phyloP scores from a whole-genome alignment of 2,888 invertebrate genomes.

The Drosophila kanekoi region DNA sequence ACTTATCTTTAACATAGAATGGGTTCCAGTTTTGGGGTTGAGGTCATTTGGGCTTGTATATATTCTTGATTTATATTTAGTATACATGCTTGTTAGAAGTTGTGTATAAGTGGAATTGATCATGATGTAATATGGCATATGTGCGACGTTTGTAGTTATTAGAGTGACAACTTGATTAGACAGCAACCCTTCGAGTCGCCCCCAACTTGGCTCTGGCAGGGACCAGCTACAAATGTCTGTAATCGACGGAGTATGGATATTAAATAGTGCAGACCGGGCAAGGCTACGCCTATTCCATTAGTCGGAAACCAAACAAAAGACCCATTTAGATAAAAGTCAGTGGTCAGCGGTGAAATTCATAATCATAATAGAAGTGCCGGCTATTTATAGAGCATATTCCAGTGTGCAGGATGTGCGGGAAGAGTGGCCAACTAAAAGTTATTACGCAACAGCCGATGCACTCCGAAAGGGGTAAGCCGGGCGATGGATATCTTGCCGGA shows the following conservation, averaged over 20 bases:
- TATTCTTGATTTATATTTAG: background rate
- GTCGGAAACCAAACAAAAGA: conserved; percentile 68
- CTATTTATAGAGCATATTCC: conserved; percentile 45
- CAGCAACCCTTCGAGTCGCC: conserved; percentile 29
- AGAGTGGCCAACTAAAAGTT: conserved; percentile 70
- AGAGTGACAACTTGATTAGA: conserved; percentile 69
- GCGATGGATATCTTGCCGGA: conserved; percentile 57
- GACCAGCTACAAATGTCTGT: conserved; percentile 48
- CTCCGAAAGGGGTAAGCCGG: conserved; percentile 50
- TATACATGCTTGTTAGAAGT: background rate
- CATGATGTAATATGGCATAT: conserved; percentile 44
- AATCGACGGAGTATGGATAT: conserved; percentile 51
- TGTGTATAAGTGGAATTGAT: conserved; percentile 6
- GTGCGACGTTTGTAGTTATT: conserved; percentile 47
- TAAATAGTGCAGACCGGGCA: conserved; percentile 16
- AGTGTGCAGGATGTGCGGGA: conserved; percentile 16
- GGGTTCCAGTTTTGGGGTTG: too few species aligned
- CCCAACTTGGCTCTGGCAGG: conserved; percentile 1
- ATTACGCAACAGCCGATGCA: conserved; percentile 72
- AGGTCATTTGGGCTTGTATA: too few species aligned
- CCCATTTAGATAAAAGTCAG: conserved; percentile 76
- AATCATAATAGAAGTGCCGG: conserved; percentile 64
- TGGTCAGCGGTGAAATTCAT: conserved; percentile 57
- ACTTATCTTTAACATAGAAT: too few species aligned
- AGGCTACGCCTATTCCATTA: conserved; percentile 72